Evolutionary conservation across 2,797 vertebrate genomes (phyloP).

Genomic region (Scomberomorus guttatus): DNA sequence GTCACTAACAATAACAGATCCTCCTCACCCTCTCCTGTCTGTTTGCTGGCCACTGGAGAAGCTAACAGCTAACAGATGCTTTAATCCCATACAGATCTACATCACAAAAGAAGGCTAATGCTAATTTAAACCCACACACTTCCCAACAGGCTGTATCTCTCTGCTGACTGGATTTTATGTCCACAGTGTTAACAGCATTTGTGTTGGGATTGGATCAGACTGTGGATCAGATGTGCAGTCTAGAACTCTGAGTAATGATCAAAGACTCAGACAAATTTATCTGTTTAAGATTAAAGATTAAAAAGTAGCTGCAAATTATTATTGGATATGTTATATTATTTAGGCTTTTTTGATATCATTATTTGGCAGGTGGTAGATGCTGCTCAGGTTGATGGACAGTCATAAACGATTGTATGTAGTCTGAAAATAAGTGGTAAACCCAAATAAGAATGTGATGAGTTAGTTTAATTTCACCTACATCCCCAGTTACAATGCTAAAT

Average conservation of each 20-base stretch:
- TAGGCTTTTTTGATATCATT: too few species aligned
- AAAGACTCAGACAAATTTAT: not conserved
- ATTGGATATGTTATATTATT: too few species aligned
- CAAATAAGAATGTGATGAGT: too few species aligned
- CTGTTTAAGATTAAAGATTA: not conserved
- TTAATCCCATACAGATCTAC: constrained; percentile 71
- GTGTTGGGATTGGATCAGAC: constrained; percentile 1
- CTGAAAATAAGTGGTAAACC: too few species aligned
- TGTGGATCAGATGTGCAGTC: not conserved
- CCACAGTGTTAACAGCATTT: constrained; percentile 3
- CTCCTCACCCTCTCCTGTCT: constrained; percentile 32
- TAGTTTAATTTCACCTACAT: too few species aligned
- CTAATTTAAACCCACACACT: constrained; percentile 38
- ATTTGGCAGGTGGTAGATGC: too few species aligned
- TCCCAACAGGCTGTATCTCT: constrained; percentile 26
- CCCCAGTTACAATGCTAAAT: too few species aligned
- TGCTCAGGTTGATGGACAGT: too few species aligned
- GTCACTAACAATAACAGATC: constrained; percentile 50
- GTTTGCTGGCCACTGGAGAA: constrained; percentile 35
- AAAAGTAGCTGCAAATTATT: not conserved
- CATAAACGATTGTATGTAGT: too few species aligned
- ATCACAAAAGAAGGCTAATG: constrained; percentile 68
- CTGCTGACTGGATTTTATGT: constrained; percentile 9
- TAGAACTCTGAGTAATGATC: not conserved
- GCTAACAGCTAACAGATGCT: constrained; percentile 74